A percentile compares a stretch with the other conserved stretches of the same genome.
Conservation (phyloP, 2,888 invertebrate species). For the Erebia ligea region DNA sequence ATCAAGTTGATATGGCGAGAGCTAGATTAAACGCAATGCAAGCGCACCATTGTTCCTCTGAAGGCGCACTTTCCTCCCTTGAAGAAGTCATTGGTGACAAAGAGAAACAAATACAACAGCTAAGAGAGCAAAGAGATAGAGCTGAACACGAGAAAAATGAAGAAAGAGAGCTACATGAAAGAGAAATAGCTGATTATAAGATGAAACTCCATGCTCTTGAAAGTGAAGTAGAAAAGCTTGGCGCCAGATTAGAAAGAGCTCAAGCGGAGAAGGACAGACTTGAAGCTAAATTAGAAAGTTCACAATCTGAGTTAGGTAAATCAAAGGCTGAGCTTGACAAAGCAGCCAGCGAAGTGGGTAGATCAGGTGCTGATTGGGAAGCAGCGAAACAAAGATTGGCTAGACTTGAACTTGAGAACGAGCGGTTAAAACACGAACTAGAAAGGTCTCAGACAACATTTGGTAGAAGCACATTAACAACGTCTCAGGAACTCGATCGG, state of each 20-base stretch:
- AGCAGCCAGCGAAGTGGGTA: conserved; percentile 93
- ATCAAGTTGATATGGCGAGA: conserved; percentile 97
- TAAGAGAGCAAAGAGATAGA: conserved; percentile 96
- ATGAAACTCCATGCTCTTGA: conserved; percentile 96
- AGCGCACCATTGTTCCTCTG: conserved; percentile 96
- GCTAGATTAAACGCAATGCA: conserved; percentile 96
- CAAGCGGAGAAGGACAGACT: conserved; percentile 95
- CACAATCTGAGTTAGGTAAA: conserved; percentile 96
- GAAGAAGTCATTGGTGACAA: conserved; percentile 98
- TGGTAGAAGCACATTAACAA: conserved; percentile 91
- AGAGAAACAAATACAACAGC: conserved; percentile 97
- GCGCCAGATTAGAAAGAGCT: conserved; percentile 93
- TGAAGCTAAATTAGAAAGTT: conserved; percentile 95
- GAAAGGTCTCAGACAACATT: conserved; percentile 93
- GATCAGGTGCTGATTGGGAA: conserved; percentile 95
- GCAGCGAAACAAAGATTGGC: conserved; percentile 92
- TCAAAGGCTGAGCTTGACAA: conserved; percentile 97
- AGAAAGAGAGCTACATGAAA: conserved; percentile 95
- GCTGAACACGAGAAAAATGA: conserved; percentile 98
- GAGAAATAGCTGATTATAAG: conserved; percentile 97
- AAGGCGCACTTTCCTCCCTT: conserved; percentile 95
- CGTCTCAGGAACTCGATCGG: conserved; percentile 92
- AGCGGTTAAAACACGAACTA: conserved; percentile 92
- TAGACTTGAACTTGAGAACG: conserved; percentile 94
- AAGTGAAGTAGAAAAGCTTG: conserved; percentile 95